These are phyloP conservation scores for Phragmatobia fuliginosa DNA, from an alignment of 2,888 invertebrate species.

Conservation along the genomic window DNA sequence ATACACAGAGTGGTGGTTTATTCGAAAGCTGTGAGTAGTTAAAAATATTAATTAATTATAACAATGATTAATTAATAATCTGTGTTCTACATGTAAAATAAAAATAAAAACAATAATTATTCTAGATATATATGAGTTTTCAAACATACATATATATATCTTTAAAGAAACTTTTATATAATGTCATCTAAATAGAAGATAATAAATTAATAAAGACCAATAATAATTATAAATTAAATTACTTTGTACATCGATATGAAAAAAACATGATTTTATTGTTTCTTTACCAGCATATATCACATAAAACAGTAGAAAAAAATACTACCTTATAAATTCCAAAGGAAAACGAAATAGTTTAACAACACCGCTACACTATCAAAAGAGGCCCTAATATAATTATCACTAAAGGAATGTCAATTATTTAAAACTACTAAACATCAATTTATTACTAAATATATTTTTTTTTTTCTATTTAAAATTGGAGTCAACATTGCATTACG, in stretches of 20 bases:
- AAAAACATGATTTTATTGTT: neutral
- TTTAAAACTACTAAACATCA: constrained; percentile 41
- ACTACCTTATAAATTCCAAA: constrained; percentile 8
- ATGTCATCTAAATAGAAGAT: neutral
- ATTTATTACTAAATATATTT: constrained; percentile 13
- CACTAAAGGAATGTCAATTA: constrained; percentile 47
- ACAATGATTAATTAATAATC: neutral
- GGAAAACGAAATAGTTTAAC: constrained; percentile 8
- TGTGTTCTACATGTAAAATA: neutral
- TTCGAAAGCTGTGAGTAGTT: neutral
- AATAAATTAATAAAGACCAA: constrained; percentile 8
- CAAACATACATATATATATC: neutral
- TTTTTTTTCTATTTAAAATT: constrained; percentile 22
- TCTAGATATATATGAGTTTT: neutral
- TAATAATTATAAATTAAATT: neutral
- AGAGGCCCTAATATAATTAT: constrained; percentile 12
- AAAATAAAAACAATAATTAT: neutral
- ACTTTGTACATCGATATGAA: constrained; percentile 1
- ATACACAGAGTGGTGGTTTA: neutral
- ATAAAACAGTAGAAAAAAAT: constrained; percentile 9
- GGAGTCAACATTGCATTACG: constrained; percentile 24
- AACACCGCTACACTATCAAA: constrained; percentile 8
- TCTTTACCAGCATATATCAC: neutral
- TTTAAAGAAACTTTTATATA: constrained; percentile 7
- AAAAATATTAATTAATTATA: neutral